A percentile compares a stretch with the other conserved stretches of the same genome.
These are phyloP conservation scores for Acrocephalus scirpaceus DNA, from an alignment of 2,797 vertebrate genomes.

Conservation along the genomic window DNA sequence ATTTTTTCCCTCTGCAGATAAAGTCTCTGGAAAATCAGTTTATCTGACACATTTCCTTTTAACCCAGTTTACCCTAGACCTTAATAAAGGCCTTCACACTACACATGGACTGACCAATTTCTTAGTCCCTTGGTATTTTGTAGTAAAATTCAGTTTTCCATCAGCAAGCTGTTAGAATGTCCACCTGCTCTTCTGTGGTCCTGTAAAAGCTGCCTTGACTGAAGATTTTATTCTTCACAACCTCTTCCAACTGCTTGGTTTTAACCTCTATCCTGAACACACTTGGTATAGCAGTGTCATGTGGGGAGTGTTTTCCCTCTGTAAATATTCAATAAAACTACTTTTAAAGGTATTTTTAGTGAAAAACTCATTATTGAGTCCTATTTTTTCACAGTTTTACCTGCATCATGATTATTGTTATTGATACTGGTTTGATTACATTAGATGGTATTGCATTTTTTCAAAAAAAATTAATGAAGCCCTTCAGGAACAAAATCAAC, in stretches of 20 bases:
- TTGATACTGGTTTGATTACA: background rate
- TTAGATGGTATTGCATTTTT: background rate
- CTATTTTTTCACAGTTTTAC: background rate
- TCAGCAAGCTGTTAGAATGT: background rate
- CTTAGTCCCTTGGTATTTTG: background rate
- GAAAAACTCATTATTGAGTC: background rate
- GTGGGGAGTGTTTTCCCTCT: fast-evolving
- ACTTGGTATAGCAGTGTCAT: background rate
- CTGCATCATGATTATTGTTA: background rate
- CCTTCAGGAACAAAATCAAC: background rate
- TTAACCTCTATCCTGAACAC: background rate
- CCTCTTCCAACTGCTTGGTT: background rate
- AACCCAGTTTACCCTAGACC: conserved; percentile 6
- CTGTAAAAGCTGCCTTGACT: background rate
- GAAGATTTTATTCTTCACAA: background rate
- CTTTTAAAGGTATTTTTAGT: background rate
- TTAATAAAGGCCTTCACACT: conserved; percentile 46
- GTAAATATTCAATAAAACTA: background rate
- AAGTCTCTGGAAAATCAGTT: conserved; percentile 20
- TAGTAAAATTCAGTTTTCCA: background rate
- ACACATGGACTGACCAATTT: conserved; percentile 18
- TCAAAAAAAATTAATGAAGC: background rate
- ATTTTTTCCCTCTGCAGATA: background rate
- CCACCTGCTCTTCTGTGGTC: background rate
- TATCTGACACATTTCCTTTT: conserved; percentile 13